Percentiles rank a stretch among this genome's conserved stretches.
Evolutionary conservation across 2,888 invertebrate genomes (phyloP).

Genomic region (Ornithoptera alexandrae): DNA sequence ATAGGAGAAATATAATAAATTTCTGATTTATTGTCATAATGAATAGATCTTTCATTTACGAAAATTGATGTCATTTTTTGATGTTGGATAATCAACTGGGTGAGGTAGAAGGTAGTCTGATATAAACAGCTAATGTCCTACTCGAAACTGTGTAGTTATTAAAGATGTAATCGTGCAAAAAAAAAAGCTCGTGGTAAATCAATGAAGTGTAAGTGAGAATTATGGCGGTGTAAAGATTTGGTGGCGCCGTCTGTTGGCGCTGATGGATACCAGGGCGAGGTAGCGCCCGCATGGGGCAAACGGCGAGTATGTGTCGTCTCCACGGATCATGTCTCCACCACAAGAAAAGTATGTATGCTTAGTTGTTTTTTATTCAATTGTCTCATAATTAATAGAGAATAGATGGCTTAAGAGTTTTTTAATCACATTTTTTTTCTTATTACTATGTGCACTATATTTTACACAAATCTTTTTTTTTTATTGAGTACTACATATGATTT

Average conservation of each 20-base stretch:
- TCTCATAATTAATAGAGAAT: not conserved
- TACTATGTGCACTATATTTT: not conserved
- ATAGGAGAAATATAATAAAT: no score
- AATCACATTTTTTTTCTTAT: no score
- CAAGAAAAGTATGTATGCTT: conserved; percentile 84
- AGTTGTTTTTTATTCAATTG: not conserved
- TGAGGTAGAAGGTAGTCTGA: not conserved
- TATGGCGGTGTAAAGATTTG: conserved; percentile 50
- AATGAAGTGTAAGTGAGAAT: conserved; percentile 53
- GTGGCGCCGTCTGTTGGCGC: conserved; percentile 49
- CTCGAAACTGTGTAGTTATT: conserved; percentile 38
- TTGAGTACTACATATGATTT: not conserved
- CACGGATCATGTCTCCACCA: conserved; percentile 87
- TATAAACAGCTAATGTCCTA: conserved; percentile 47
- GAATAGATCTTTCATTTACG: no score
- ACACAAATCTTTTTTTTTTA: not conserved
- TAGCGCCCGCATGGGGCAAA: conserved; percentile 87
- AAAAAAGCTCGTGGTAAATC: conserved; percentile 36
- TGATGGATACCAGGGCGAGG: conserved; percentile 67
- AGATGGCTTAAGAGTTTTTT: no score
- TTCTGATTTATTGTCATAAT: no score
- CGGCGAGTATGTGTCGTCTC: conserved; percentile 90
- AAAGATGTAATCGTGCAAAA: conserved; percentile 46
- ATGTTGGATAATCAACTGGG: conserved; percentile 37
- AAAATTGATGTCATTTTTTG: not conserved